Base-by-base conservation (phyloP, 2,888 invertebrate species). In the Epirrhoe alternata region DNA sequence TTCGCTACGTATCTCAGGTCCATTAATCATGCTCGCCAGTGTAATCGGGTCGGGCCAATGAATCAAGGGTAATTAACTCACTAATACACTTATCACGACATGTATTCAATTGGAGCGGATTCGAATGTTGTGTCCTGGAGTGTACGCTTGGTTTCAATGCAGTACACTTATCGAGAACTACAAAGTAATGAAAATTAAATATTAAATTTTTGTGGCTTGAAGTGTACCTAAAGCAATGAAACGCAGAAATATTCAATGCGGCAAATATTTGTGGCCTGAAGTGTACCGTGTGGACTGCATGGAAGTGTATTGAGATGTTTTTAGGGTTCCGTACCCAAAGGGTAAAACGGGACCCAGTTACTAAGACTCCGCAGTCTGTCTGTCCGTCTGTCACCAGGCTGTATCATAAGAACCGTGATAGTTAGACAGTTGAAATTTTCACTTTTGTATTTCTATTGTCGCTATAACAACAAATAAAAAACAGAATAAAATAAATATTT, bases 21-120 rank as follows among this genome's bases (percentile, higher is more conserved):
- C 85, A 87, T 91, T 90, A 86, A 90, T 91, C 89, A 88, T 86
- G 85, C 74, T 74, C 70, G 72, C 73, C 84, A 76, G 82, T 87
- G 84, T 83, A 86, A 86, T 74, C 82, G 81, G 86, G 85, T 78
- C 83, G 82, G 76, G 76, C 82, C 85, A 87, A 89, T 90, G 88
- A 89, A 90, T 89, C 88, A 86, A 87, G 77, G 76, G 85, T 88
- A 90, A 90, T 90, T 90, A 91, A 90, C 85, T 81, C 81, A 82
- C 82, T 85, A 82, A 83, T 85, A 86, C 86, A 88, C 83, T 87
- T 88, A 87, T 87, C 86, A 83, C 80, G 83, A 83, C 83, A 82
- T 60, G 61, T 57, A 57, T 68, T 64, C 53, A 57, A 63, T 62
- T 62, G 66, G 66, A 66, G 61, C 49, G 42, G 57, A 45, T 47